Percentiles rank a stretch among this genome's conserved stretches.
Conservation (phyloP, 2,888 invertebrate species). For the Oxyteleia sp. region DNA sequence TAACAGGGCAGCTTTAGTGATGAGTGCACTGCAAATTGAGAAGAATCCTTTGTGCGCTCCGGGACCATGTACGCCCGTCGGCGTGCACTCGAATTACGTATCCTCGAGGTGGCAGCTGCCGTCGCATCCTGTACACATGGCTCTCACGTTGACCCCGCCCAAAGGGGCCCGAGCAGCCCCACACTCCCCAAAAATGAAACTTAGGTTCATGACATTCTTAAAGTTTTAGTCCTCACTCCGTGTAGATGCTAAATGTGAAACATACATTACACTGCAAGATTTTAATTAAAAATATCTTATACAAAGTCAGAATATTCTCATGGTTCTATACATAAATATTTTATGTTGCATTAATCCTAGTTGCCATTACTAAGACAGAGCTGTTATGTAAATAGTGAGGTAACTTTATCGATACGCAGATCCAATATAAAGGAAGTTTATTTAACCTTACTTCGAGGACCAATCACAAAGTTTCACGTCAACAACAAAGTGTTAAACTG, state of each 20-base stretch:
- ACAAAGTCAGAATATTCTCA: too few relatives aligned
- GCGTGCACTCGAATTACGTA: conserved; percentile 85
- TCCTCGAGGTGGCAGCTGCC: conserved; percentile 88
- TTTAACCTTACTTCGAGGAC: too few relatives aligned
- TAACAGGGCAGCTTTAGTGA: conserved; percentile 96
- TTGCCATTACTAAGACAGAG: too few relatives aligned
- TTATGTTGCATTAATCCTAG: too few relatives aligned
- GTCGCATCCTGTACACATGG: conserved; percentile 90
- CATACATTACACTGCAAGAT: conserved; percentile 42
- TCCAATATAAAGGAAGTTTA: too few relatives aligned
- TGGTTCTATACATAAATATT: too few relatives aligned
- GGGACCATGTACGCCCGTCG: conserved; percentile 90
- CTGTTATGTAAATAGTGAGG: too few relatives aligned
- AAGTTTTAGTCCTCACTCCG: conserved; percentile 79
- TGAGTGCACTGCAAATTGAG: conserved; percentile 97
- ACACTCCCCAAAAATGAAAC: conserved; percentile 96
- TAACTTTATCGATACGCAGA: too few relatives aligned
- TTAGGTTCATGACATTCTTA: conserved; percentile 90
- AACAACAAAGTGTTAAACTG: too few relatives aligned
- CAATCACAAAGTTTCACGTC: too few relatives aligned
- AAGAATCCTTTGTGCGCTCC: conserved; percentile 96
- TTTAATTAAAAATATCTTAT: too few relatives aligned
- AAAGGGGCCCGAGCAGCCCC: conserved; percentile 89
- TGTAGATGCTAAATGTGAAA: conserved; percentile 84
- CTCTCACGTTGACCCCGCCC: conserved; percentile 90